phyloP scores from a whole-genome alignment of 2,797 vertebrate species.

The Channallabes apus region DNA sequence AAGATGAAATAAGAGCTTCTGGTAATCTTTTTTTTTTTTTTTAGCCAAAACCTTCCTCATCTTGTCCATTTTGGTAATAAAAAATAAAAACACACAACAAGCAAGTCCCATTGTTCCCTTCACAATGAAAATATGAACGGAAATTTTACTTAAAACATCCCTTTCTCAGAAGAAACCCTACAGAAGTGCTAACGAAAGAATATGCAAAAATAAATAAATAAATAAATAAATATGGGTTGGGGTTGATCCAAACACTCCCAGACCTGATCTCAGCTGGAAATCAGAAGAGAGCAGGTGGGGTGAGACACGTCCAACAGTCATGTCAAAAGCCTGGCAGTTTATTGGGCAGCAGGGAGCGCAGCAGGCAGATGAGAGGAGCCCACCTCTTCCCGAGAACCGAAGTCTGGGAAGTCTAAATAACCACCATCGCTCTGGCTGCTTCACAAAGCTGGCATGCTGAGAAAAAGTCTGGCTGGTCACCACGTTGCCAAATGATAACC shows the following conservation, averaged over 20 bases:
- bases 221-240: not conserved
- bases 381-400: constrained; percentile 45
- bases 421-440: constrained; percentile 50
- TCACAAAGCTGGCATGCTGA: constrained; percentile 52
- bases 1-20: not conserved
- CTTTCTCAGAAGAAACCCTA: not conserved
- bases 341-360: constrained; percentile 62
- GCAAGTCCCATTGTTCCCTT: not conserved
- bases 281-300: constrained; percentile 54
- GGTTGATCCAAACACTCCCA: constrained; percentile 40
- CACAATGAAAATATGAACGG: not conserved
- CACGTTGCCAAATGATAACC: constrained; percentile 51
- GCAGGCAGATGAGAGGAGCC: constrained; percentile 60
- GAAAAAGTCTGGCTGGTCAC: constrained; percentile 49
- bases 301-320: constrained; percentile 57
- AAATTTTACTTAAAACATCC: not conserved
- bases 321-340: constrained; percentile 58
- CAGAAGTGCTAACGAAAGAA: not conserved
- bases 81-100: too few relatives aligned
- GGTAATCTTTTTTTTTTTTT: not conserved
- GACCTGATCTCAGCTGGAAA: constrained; percentile 54
- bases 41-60: not conserved
- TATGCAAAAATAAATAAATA: not conserved
- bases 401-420: constrained; percentile 50
- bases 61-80: too few relatives aligned